Evolutionary conservation across 2,113 vertebrate genomes (phyloP).

Genomic region (Ciconia stormi): DNA sequence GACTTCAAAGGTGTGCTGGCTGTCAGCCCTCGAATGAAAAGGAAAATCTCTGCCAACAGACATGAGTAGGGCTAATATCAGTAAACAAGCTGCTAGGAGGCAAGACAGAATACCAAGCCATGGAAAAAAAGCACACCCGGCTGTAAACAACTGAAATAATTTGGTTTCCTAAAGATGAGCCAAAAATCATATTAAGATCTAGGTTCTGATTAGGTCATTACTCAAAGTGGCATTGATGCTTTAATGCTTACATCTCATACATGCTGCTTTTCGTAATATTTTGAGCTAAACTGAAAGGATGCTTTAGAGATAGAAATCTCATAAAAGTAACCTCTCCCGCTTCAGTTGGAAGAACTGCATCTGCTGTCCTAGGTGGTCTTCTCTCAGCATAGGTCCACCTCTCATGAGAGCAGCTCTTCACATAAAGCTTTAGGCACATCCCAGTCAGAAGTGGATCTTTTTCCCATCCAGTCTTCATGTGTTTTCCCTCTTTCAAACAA

Average conservation of each 20-base stretch:
- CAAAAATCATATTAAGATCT: constrained; percentile 15
- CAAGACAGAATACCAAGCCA: not conserved
- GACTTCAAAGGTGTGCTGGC: constrained; percentile 48
- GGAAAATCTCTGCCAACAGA: not conserved
- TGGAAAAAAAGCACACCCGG: not conserved
- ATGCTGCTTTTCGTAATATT: not conserved
- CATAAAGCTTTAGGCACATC: not conserved
- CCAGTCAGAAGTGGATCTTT: not conserved
- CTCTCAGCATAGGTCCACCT: rapidly evolving
- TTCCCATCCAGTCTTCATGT: not conserved
- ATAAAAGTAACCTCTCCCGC: not conserved
- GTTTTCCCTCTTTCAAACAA: not conserved
- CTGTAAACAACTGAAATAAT: constrained; percentile 34
- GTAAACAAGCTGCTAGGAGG: constrained; percentile 8
- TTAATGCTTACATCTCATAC: not conserved
- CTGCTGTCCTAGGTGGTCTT: not conserved
- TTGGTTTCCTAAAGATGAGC: not conserved
- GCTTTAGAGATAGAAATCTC: constrained; percentile 18
- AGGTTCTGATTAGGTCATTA: not conserved
- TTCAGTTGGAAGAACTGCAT: not conserved
- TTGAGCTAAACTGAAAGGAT: not conserved
- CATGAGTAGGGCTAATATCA: not conserved
- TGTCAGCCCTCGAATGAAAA: not conserved
- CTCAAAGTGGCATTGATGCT: not conserved
- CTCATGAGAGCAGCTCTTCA: not conserved